These are phyloP conservation scores for Taenioides sp. DNA, from an alignment of 2,797 vertebrate species.

Conservation along the genomic window DNA sequence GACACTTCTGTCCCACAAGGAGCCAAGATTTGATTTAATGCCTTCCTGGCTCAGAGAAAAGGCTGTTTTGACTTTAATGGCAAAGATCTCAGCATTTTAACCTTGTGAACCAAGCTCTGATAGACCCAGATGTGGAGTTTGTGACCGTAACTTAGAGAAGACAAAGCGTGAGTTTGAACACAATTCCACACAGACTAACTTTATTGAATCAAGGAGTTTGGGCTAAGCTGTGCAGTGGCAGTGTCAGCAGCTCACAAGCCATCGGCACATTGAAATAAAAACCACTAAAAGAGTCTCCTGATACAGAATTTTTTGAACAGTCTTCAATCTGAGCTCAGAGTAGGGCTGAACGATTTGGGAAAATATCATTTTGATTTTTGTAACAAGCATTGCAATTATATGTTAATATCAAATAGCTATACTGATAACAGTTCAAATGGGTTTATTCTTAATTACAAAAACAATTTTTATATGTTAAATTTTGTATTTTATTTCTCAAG, in stretches of 20 bases:
- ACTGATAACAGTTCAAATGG: too few relatives aligned
- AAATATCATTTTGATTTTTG: too few relatives aligned
- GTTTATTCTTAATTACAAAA: too few relatives aligned
- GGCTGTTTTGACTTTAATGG: conserved; percentile 23
- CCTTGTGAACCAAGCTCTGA: conserved; percentile 20
- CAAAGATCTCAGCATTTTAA: conserved; percentile 33
- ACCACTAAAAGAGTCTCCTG: conserved; percentile 3
- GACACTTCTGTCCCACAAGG: conserved; percentile 44
- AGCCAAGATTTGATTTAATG: conserved; percentile 35
- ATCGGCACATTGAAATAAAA: conserved; percentile 4
- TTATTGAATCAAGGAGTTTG: conserved; percentile 9
- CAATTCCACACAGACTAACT: conserved; percentile 14
- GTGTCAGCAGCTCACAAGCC: conserved; percentile 2
- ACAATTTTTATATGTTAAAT: too few relatives aligned
- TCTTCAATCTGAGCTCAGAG: too few relatives aligned
- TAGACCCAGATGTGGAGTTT: conserved; percentile 3
- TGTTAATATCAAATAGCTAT: too few relatives aligned
- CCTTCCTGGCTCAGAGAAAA: conserved; percentile 33
- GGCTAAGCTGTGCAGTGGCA: conserved; percentile 6
- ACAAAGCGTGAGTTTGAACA: conserved; percentile 1
- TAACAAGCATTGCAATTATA: too few relatives aligned
- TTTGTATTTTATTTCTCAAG: too few relatives aligned
- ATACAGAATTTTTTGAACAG: too few relatives aligned
- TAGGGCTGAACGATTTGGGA: too few relatives aligned
- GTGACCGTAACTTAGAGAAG: conserved; percentile 1